A percentile compares a stretch with the other conserved stretches of the same genome.
These are phyloP conservation scores for Salvelinus sp. DNA, from an alignment of 2,113 vertebrate genomes.

Conservation along the genomic window DNA sequence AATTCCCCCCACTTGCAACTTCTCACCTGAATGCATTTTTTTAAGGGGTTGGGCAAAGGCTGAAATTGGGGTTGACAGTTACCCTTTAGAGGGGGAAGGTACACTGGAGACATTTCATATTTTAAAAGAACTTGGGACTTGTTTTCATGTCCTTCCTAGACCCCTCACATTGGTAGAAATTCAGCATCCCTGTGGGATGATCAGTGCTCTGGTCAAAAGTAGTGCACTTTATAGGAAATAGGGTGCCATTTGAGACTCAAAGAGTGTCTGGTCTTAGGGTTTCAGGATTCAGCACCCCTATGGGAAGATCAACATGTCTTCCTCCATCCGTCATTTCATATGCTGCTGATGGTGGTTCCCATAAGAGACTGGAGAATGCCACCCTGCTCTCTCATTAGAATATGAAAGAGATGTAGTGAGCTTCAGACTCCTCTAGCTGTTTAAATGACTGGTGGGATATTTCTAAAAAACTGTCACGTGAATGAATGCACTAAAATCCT, in stretches of 20 bases:
- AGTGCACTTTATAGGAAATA: no score
- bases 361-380: not conserved
- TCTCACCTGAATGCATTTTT: no score
- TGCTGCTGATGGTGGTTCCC: not conserved
- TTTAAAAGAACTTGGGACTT: slow-evolving; percentile 13
- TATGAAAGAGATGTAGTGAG: not conserved
- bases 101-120: slow-evolving; percentile 29
- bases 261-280: not conserved
- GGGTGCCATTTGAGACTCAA: not conserved
- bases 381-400: not conserved
- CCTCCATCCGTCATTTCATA: not conserved
- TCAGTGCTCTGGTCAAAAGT: no score
- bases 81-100: slow-evolving; percentile 4
- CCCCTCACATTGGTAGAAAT: no score
- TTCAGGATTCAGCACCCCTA: not conserved
- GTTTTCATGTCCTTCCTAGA: not conserved
- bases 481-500: not conserved
- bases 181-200: no score
- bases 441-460: not conserved
- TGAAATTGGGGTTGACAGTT: no score
- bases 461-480: not conserved
- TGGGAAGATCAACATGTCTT: not conserved
- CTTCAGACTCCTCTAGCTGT: not conserved
- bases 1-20: no score
- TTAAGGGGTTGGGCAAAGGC: no score